Evolutionary conservation across 2,888 invertebrate genomes (phyloP).

Genomic region (Epistrophe grossulariae): DNA sequence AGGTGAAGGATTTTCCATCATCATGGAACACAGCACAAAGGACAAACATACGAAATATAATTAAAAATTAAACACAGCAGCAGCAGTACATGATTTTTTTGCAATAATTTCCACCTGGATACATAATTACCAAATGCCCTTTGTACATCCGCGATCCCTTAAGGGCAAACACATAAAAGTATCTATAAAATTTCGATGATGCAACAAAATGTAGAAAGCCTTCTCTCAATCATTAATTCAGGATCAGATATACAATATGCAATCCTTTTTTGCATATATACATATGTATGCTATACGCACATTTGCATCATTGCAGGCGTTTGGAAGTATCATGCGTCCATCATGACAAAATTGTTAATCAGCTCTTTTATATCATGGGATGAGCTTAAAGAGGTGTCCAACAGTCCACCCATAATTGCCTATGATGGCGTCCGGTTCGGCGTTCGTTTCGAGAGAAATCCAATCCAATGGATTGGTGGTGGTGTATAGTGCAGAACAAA

Average conservation of each 20-base stretch:
- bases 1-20: neutral
- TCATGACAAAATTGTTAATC: conserved; percentile 44
- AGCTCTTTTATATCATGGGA: neutral
- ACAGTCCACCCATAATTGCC: conserved; percentile 65
- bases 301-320: conserved; percentile 45
- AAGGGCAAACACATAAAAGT: neutral
- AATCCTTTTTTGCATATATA: neutral
- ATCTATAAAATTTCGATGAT: conserved; percentile 13
- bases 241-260: neutral
- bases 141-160: conserved; percentile 18
- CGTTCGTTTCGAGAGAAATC: neutral
- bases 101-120: conserved; percentile 67
- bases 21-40: neutral
- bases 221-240: conserved; percentile 44
- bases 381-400: conserved; percentile 38
- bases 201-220: conserved; percentile 18
- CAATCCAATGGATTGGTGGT: conserved; percentile 38
- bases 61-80: conserved; percentile 62
- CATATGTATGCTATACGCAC: conserved; percentile 5
- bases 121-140: conserved; percentile 63
- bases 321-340: conserved; percentile 28
- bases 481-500: neutral
- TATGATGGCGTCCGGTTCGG: conserved; percentile 3
- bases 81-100: conserved; percentile 16
- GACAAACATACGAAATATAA: conserved; percentile 46